Evolutionary conservation across 2,888 invertebrate species (phyloP).

Genomic region (Mantis religiosa): DNA sequence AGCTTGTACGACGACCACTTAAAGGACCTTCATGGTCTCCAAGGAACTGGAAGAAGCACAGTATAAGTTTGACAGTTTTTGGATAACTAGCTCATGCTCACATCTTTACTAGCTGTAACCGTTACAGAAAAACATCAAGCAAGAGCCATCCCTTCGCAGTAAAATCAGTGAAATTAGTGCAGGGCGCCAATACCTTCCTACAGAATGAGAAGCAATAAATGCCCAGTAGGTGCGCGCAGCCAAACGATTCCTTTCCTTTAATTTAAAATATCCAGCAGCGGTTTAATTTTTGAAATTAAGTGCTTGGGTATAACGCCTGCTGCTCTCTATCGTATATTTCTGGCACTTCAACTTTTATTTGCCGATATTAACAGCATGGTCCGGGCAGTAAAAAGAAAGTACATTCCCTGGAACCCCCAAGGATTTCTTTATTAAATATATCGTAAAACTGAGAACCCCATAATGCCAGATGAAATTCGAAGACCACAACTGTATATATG

Average conservation of each 20-base stretch:
- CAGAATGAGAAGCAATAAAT: background rate
- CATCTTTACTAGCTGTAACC: too few relatives aligned
- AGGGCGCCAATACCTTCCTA: too few relatives aligned
- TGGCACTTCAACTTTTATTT: background rate
- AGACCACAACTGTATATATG: too few relatives aligned
- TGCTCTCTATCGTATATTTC: background rate
- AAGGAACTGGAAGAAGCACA: too few relatives aligned
- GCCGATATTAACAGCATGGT: background rate
- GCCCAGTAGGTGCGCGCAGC: background rate
- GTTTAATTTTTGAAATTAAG: background rate
- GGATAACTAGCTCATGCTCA: too few relatives aligned
- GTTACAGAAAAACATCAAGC: too few relatives aligned
- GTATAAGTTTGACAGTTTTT: too few relatives aligned
- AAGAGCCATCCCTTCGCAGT: too few relatives aligned
- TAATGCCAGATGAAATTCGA: background rate
- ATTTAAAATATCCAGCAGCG: background rate
- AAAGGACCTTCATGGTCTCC: too few relatives aligned
- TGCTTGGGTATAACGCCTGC: background rate
- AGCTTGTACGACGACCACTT: rapidly evolving
- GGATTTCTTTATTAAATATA: background rate
- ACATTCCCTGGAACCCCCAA: background rate
- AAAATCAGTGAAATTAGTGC: too few relatives aligned
- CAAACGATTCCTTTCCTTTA: background rate
- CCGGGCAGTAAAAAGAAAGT: background rate
- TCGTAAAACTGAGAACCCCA: background rate